Conservation (phyloP, 2,113 vertebrate species). For the Grantiella picta region DNA sequence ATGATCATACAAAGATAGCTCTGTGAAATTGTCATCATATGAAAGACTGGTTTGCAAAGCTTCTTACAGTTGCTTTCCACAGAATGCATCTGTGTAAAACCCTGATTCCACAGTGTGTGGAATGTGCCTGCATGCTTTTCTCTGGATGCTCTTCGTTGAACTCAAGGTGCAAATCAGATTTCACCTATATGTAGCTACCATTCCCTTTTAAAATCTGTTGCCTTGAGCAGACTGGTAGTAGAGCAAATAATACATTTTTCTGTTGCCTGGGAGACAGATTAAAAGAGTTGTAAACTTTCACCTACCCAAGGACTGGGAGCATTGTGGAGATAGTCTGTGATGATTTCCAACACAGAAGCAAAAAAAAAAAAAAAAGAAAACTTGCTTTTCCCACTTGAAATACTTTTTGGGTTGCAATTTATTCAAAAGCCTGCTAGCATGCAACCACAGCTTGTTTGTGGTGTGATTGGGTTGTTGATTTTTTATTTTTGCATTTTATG, state of each 20-base stretch:
- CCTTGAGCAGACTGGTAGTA: background rate
- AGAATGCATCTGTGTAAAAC: background rate
- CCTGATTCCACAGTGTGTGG: background rate
- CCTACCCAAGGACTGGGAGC: background rate
- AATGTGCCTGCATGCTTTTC: background rate
- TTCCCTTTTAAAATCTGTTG: background rate
- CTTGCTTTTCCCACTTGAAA: background rate
- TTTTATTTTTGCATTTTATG: background rate
- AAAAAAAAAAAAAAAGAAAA: background rate
- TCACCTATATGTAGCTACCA: background rate
- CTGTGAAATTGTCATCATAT: background rate
- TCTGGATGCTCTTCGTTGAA: background rate
- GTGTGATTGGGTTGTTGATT: rapidly evolving
- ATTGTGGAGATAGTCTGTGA: background rate
- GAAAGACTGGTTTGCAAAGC: background rate
- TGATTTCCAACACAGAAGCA: background rate
- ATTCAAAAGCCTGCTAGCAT: background rate
- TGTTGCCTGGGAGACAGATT: background rate
- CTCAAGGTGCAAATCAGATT: background rate
- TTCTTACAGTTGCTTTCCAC: background rate
- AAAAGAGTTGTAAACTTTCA: slow-evolving; percentile 1
- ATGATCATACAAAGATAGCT: background rate
- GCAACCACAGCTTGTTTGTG: background rate
- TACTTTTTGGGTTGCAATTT: background rate
- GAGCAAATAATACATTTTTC: background rate